These are phyloP conservation scores for Pelvicachromis taeniatus DNA, from an alignment of 2,113 vertebrate genomes.

Conservation along the genomic window DNA sequence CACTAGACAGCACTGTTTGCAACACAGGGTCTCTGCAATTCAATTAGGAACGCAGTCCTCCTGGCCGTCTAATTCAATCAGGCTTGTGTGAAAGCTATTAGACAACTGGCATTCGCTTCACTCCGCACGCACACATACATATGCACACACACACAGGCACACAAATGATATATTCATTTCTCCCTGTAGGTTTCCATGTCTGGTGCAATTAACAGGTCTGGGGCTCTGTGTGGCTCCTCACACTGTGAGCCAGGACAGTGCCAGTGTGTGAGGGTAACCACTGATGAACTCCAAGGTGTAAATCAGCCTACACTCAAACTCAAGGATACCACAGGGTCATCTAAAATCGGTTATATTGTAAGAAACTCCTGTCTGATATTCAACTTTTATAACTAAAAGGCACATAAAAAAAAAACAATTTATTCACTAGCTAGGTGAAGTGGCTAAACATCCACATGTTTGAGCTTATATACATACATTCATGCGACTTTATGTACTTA, in stretches of 20 bases:
- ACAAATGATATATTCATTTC: slow-evolving; percentile 70
- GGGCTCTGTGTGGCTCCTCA: slow-evolving; percentile 30
- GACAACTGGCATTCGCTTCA: slow-evolving; percentile 70
- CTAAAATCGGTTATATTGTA: neutral
- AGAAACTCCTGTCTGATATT: neutral
- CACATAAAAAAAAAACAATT: neutral
- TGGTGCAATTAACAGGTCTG: slow-evolving; percentile 68
- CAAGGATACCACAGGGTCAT: slow-evolving; percentile 21
- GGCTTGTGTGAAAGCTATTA: slow-evolving; percentile 76
- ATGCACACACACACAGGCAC: slow-evolving; percentile 26
- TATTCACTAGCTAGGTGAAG: neutral
- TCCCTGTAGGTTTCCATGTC: slow-evolving; percentile 63
- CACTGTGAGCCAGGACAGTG: slow-evolving; percentile 18
- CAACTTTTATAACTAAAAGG: neutral
- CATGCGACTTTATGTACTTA: neutral
- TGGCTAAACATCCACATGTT: neutral
- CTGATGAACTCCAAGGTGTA: slow-evolving; percentile 33
- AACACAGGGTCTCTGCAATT: slow-evolving; percentile 68
- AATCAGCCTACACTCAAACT: slow-evolving; percentile 15
- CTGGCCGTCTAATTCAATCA: slow-evolving; percentile 75
- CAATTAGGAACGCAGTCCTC: slow-evolving; percentile 69
- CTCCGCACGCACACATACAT: slow-evolving; percentile 37
- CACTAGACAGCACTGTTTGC: slow-evolving; percentile 56
- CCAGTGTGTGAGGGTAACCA: slow-evolving; percentile 21
- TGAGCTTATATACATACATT: neutral